Conservation (phyloP, 2,888 invertebrate genomes). For the Pycnomerus fuliginosus region DNA sequence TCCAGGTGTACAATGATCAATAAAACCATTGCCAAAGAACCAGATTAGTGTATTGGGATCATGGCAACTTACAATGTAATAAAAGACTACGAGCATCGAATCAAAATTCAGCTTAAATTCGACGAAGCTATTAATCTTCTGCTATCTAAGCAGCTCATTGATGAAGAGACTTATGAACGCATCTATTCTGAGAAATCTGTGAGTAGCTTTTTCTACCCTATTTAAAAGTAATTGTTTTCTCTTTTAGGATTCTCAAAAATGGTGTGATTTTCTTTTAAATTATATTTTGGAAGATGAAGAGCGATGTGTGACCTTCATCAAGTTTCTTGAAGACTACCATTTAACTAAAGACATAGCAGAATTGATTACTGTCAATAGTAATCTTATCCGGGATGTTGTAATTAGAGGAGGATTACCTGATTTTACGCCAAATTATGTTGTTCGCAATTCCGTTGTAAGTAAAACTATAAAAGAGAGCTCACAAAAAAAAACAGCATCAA, state of each 20-base stretch:
- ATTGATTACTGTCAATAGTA: slow-evolving; percentile 5
- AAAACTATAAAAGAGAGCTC: background rate
- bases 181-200: no score
- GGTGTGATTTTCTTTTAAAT: slow-evolving; percentile 4
- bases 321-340: slow-evolving; percentile 8
- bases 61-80: no score
- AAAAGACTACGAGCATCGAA: no score
- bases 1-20: no score
- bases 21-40: no score
- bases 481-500: no score
- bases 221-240: background rate
- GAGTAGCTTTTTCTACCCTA: no score
- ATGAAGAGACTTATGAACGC: no score
- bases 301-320: slow-evolving; percentile 10
- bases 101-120: no score
- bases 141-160: no score
- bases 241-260: slow-evolving; percentile 6
- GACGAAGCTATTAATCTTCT: no score
- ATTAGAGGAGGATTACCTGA: slow-evolving; percentile 61
- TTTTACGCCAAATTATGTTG: slow-evolving; percentile 58
- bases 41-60: no score
- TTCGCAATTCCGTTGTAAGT: slow-evolving; percentile 56
- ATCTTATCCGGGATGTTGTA: slow-evolving; percentile 10
- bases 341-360: slow-evolving; percentile 8
- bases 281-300: slow-evolving; percentile 15